These are phyloP conservation scores for Aphrophora alni DNA, from an alignment of 2,888 invertebrate genomes.

Conservation along the genomic window DNA sequence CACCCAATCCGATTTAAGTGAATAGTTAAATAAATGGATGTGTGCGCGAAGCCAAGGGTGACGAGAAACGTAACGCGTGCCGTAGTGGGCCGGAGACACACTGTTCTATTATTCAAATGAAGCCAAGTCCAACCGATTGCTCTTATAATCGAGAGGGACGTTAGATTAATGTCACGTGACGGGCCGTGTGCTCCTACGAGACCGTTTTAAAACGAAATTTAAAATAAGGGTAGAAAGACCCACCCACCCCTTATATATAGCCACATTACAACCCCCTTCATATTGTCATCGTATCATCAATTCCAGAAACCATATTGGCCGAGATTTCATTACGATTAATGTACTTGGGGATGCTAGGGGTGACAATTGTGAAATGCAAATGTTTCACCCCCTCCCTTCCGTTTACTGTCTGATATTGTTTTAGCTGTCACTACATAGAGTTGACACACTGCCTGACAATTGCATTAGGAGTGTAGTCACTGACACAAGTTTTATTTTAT, in stretches of 20 bases:
- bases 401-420: constrained; percentile 11
- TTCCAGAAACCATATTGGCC: constrained; percentile 55
- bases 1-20: constrained; percentile 6
- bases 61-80: too few relatives aligned
- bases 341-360: constrained; percentile 54
- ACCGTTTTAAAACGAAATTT: constrained; percentile 49
- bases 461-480: not conserved
- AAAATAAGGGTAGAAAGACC: constrained; percentile 44
- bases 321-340: constrained; percentile 65
- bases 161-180: constrained; percentile 41
- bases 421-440: constrained; percentile 2
- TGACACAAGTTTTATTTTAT: too few relatives aligned
- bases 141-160: constrained; percentile 40
- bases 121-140: too few relatives aligned
- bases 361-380: constrained; percentile 32
- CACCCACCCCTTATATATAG: constrained; percentile 38
- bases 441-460: not conserved
- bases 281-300: constrained; percentile 46
- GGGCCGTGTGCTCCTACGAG: constrained; percentile 39
- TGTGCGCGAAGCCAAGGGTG: too few relatives aligned
- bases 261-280: constrained; percentile 38
- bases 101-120: too few relatives aligned
- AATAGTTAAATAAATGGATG: not conserved
- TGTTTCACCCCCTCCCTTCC: constrained; percentile 9
- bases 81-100: not conserved